These are phyloP conservation scores for Semicossyphus pulcher DNA, from an alignment of 2,113 vertebrate genomes.

Conservation along the genomic window DNA sequence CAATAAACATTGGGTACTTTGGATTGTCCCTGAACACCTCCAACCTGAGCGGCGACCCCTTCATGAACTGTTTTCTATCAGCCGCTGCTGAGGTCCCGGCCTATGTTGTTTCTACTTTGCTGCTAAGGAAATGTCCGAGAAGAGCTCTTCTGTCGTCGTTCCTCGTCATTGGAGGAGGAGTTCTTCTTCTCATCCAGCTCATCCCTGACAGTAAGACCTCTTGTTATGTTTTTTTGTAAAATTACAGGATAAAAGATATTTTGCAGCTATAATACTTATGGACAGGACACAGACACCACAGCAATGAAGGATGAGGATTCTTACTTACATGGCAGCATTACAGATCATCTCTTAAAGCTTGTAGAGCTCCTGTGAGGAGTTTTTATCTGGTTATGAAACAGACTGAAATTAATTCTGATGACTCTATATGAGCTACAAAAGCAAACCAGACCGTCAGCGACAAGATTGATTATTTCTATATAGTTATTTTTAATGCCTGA, in stretches of 20 bases:
- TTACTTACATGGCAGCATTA: too few relatives aligned
- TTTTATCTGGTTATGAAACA: too few relatives aligned
- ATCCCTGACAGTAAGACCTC: conserved; percentile 83
- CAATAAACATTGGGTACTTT: conserved; percentile 90
- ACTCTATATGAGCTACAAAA: too few relatives aligned
- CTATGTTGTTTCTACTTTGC: conserved; percentile 86
- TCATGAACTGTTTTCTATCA: conserved; percentile 91
- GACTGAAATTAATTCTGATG: too few relatives aligned
- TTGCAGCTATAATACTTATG: too few relatives aligned
- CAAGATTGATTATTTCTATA: too few relatives aligned
- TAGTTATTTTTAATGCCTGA: too few relatives aligned
- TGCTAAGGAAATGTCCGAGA: conserved; percentile 85
- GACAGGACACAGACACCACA: too few relatives aligned
- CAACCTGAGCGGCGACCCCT: conserved; percentile 90
- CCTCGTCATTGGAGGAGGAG: conserved; percentile 89
- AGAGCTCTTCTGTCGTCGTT: conserved; percentile 87
- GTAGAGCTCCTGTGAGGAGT: too few relatives aligned
- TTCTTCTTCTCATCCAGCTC: conserved; percentile 91
- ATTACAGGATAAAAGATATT: not conserved
- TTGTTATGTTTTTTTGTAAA: not conserved
- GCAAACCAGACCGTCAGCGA: too few relatives aligned
- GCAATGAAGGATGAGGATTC: too few relatives aligned
- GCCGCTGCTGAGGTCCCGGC: conserved; percentile 90
- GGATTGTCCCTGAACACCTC: conserved; percentile 94
- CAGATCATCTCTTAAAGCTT: too few relatives aligned